These are phyloP conservation scores for Cryptocheilus praepositus DNA, from an alignment of 2,888 invertebrate species.

Conservation along the genomic window DNA sequence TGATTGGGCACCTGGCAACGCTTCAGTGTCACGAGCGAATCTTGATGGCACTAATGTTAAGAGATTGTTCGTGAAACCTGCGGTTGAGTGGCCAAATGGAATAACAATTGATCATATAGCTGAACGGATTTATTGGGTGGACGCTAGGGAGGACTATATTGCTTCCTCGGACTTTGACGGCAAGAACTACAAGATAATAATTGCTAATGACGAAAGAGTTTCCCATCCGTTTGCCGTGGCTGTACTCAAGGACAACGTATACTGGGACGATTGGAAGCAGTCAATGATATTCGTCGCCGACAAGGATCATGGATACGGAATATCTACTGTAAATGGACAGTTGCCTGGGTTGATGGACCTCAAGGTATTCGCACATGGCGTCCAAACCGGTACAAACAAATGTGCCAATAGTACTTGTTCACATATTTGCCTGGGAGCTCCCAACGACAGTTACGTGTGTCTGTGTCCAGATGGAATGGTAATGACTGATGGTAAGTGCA, in stretches of 20 bases:
- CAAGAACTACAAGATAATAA: slow-evolving; percentile 80
- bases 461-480: slow-evolving; percentile 88
- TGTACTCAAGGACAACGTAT: slow-evolving; percentile 89
- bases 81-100: slow-evolving; percentile 90
- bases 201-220: slow-evolving; percentile 81
- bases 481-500: slow-evolving; percentile 79
- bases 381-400: slow-evolving; percentile 85
- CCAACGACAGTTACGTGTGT: slow-evolving; percentile 82
- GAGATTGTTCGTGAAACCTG: slow-evolving; percentile 80
- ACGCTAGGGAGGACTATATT: slow-evolving; percentile 88
- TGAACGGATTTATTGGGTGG: slow-evolving; percentile 91
- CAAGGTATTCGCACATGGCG: slow-evolving; percentile 86
- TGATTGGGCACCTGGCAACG: slow-evolving; percentile 88
- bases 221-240: slow-evolving; percentile 92
- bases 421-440: slow-evolving; percentile 87
- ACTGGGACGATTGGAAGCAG: slow-evolving; percentile 93
- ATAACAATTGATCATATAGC: slow-evolving; percentile 89
- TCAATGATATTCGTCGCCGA: slow-evolving; percentile 87
- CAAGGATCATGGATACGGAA: slow-evolving; percentile 83
- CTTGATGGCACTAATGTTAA: slow-evolving; percentile 85
- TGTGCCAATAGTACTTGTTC: slow-evolving; percentile 82
- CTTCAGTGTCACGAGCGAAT: slow-evolving; percentile 86
- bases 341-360: slow-evolving; percentile 88
- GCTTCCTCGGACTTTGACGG: slow-evolving; percentile 86
- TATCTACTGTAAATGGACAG: slow-evolving; percentile 79